Evolutionary conservation across 2,888 invertebrate species (phyloP), one percentile per base, ranked within the genome.

Genomic region (Patella pellucida): DNA sequence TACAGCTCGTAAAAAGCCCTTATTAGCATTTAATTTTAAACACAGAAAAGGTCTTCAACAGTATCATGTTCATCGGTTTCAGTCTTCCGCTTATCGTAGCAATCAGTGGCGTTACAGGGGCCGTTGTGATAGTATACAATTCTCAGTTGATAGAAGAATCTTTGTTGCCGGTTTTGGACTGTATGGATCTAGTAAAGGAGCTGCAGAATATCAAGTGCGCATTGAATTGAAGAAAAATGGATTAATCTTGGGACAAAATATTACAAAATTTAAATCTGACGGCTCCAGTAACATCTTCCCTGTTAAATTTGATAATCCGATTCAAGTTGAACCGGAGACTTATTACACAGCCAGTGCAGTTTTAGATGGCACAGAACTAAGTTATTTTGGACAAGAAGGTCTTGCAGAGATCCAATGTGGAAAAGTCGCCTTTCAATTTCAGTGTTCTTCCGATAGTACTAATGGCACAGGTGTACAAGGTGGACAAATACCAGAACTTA

Each of bases 51-150:
- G 98, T 84, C 92, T 98, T 19, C 96, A 96, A 92, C 95, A 97
- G 81, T 96, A 96, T 94, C 95, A 97, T 73, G 97, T 97, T 88
- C 97, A 97, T 92, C 93, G 98, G 90, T 98, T 98, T 90, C 97
- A 97, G 91, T 97, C 97, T 14, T 97, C 97, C 88, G 98, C 98
- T 5, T 98, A 97, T 91, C 94, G 98, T 85, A 96, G 96, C 87
- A 98, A 98, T 89, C 98, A 98, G 90, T 98, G 98, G 98, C 94
- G 98, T 75, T 98, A 98, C 91, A 93, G 98, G 84, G 98, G 98
- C 1, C 94, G 98, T 74, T 97, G 97, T 90, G 98, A 98, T 91
- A 97, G 97, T 76, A 98, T 98, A 90, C 97, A 98, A 90, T 98
- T 98, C 92, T 96, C 96, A 83, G 97, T 97, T 1, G 98, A 98